phyloP scores from a whole-genome alignment of 2,888 invertebrate species.

The Chalcosyrphus nemorum region DNA sequence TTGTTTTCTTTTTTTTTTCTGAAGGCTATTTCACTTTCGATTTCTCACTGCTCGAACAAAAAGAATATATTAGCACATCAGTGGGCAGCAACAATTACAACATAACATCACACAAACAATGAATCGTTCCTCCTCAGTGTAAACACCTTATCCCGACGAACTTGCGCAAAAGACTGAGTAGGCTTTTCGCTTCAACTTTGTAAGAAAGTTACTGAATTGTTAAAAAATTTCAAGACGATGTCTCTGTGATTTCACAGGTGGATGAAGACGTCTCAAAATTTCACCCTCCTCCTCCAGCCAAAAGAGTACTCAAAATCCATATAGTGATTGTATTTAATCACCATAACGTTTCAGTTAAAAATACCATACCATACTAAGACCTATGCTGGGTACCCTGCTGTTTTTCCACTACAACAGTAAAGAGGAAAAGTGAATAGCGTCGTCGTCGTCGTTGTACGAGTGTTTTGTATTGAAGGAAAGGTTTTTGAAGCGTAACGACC shows the following conservation, averaged over 20 bases:
- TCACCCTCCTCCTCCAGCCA: slow-evolving; percentile 46
- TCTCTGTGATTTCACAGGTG: slow-evolving; percentile 73
- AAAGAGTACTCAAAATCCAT: slow-evolving; percentile 66
- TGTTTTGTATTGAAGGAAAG: slow-evolving; percentile 57
- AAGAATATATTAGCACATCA: slow-evolving; percentile 36
- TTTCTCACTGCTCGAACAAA: slow-evolving; percentile 45
- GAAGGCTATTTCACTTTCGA: slow-evolving; percentile 65
- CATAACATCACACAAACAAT: slow-evolving; percentile 29
- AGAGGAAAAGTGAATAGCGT: slow-evolving; percentile 72
- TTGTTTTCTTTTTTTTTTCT: slow-evolving; percentile 26
- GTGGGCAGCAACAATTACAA: slow-evolving; percentile 59
- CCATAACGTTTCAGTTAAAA: slow-evolving; percentile 64
- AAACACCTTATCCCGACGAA: slow-evolving; percentile 53
- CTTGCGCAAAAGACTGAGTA: slow-evolving; percentile 68
- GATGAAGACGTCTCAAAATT: slow-evolving; percentile 70
- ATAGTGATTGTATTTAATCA: slow-evolving; percentile 66
- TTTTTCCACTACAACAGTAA: slow-evolving; percentile 62
- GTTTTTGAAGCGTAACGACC: slow-evolving; percentile 70
- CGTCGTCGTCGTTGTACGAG: no score
- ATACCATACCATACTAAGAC: no score
- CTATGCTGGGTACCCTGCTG: background rate
- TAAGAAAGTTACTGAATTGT: slow-evolving; percentile 68
- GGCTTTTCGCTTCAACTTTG: slow-evolving; percentile 24
- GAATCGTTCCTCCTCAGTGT: slow-evolving; percentile 9
- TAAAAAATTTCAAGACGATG: slow-evolving; percentile 60